Evolutionary conservation across 2,888 invertebrate species (phyloP).

Genomic region (Rhorus exstirpatorius): DNA sequence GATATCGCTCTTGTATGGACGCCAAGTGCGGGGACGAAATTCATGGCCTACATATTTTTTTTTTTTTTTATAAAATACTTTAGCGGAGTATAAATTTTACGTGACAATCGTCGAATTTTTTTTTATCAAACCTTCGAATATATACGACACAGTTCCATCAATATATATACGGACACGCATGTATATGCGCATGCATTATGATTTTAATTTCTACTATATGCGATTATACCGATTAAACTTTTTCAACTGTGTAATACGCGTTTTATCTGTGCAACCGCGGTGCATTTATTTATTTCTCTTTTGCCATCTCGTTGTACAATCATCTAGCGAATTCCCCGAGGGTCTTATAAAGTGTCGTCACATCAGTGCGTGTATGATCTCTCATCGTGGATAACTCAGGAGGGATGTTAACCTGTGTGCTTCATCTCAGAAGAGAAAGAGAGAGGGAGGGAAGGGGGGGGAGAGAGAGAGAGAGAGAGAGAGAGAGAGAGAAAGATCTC

Average conservation of each 20-base stretch:
- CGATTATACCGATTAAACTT: constrained; percentile 29
- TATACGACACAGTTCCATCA: background rate
- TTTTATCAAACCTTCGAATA: background rate
- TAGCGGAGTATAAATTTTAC: too few species aligned
- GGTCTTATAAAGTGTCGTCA: constrained; percentile 60
- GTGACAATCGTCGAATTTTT: background rate
- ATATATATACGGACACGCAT: background rate
- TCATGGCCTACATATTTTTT: too few species aligned
- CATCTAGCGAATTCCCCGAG: constrained; percentile 22
- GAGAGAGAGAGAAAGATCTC: constrained; percentile 7
- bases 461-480: background rate
- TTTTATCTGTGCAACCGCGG: constrained; percentile 24
- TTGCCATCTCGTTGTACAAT: constrained; percentile 7
- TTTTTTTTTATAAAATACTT: too few species aligned
- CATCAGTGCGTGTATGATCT: constrained; percentile 50
- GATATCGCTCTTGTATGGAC: too few species aligned
- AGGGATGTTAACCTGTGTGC: background rate
- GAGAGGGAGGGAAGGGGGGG: background rate
- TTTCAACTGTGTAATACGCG: constrained; percentile 29
- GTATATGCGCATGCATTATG: background rate
- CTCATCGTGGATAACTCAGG: constrained; percentile 30
- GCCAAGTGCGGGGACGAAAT: too few species aligned
- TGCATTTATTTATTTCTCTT: constrained; percentile 12
- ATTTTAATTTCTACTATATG: constrained; percentile 39
- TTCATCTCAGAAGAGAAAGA: constrained; percentile 15